Percentiles rank a stretch among this genome's conserved stretches.
These are phyloP conservation scores for Danio tinwini DNA, from an alignment of 2,797 vertebrate species.

Conservation along the genomic window DNA sequence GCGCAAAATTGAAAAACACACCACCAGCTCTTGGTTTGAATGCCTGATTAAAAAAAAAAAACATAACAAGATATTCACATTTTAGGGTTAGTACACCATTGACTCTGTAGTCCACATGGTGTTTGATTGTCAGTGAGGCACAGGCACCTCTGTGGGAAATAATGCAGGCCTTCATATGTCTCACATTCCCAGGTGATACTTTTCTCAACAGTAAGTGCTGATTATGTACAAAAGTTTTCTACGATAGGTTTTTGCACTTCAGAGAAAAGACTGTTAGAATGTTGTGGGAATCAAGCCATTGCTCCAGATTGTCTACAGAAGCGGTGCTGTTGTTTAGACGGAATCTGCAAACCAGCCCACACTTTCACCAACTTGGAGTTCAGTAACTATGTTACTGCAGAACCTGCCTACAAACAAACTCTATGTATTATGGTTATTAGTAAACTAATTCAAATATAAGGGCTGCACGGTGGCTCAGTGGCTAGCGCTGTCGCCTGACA, in stretches of 20 bases:
- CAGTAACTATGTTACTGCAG: not conserved
- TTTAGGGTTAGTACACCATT: not conserved
- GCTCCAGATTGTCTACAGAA: constrained; percentile 1
- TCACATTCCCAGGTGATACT: not conserved
- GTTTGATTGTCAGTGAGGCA: constrained; percentile 12
- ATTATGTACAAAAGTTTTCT: constrained; percentile 17
- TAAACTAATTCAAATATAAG: not conserved
- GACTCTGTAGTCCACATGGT: not conserved
- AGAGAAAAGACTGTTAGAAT: not conserved
- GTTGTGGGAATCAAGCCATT: not conserved
- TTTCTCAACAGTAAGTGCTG: not conserved
- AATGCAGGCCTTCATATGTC: not conserved
- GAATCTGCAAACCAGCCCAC: not conserved
- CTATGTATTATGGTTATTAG: not conserved
- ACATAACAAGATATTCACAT: not conserved
- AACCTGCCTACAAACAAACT: not conserved
- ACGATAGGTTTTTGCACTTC: not conserved
- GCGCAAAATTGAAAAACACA: not conserved
- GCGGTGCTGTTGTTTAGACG: not conserved
- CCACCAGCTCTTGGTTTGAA: not conserved
- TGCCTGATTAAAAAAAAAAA: not conserved
- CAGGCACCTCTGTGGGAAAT: not conserved
- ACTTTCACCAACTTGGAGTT: not conserved
- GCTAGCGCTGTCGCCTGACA: too few relatives aligned
- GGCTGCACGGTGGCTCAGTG: too few relatives aligned